Base-by-base conservation (phyloP, 2,797 vertebrate genomes). In the Brachymystax lenok region DNA sequence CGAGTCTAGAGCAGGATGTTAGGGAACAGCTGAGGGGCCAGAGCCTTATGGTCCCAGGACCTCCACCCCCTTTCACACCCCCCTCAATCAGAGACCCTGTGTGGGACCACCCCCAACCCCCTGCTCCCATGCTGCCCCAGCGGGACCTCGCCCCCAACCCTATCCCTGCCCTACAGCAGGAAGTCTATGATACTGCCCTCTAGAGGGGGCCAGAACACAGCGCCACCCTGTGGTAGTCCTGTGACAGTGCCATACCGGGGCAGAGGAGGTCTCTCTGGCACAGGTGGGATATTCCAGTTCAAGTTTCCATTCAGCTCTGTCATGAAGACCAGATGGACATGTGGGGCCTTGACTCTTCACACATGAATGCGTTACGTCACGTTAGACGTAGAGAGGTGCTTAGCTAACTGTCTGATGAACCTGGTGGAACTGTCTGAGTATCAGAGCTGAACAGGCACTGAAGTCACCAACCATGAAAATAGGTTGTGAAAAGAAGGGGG, bases 131-230 rank as follows among this genome's bases (percentile, higher is more conserved):
- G 71, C 83, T 87, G 69, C 85, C 83, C 56, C 80, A 78, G 27
- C 69, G 63, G 50, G 74, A 80, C 69, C 91, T 93, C 79, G n/a
- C 17, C 80, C 82, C 90, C 16, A 84, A 83, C 52, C 84, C 87
- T 0, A 71, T 85, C 73, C 80, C 90, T 7, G 84, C 91, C 6
- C 77, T 92, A 30, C 94, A 94, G 75, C 92, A 91, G 66, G 98
- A 99, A 88, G 97, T 98, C 84, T 99, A 97, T 71, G 98, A 99
- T 86, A 99, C 98, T 0, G 98, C 97, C 50, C 94, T 99, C 83
- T 99, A 95, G 91, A 79, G 33, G 54, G 68, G 56, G 10, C 33
- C 54, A 64, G 69, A 83, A 73, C 83, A 80, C 77, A 80, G 83
- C 27, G 16, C 70, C 76, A 30, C 35, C 30, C 72, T 74, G 82